Evolutionary conservation across 2,888 invertebrate genomes (phyloP), one percentile per base, ranked within the genome.

Genomic region (Aleiodes leptofemur): DNA sequence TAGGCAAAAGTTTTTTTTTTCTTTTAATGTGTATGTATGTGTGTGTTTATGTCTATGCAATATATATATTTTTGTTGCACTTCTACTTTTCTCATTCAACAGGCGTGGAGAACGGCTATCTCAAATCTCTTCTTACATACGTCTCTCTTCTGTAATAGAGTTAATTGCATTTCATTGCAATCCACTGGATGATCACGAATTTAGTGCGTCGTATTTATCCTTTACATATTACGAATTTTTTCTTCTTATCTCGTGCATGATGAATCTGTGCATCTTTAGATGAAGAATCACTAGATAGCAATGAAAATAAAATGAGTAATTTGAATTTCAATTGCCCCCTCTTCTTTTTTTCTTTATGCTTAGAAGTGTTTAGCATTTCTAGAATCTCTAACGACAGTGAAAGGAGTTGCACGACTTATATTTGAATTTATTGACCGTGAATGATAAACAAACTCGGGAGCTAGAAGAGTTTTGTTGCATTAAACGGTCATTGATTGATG

Each of bases 21-120:
- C 1, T 29, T 51, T 34, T 34, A 34, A 34, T 6, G 29, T 72
- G 77, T 73, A 72, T 75, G 43, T 6, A n/a, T 72, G 77, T 73
- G 72, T 75, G 43, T 64, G 34, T 23, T 23, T 23, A 23, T 23
- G 16, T 34, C 34, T 34, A 34, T 34, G 34, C 5, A 34, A 56
- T 29, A 50, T 29, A 50, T 68, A 53, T 73, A 43, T 43, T 43
- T 31, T 43, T 43, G 23, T 64, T 53, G 57, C 61, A 74, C 76
- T 78, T 80, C 72, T 77, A 80, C 79, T 77, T 80, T 79, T 80
- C 80, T 72, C 70, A 71, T 66, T 51, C 80, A 79, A 59, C 77
- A 75, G 73, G 69, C 79, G 78, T 79, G 74, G 69, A 79, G 56
- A 76, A n/a, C 73, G 64, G 56, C 34, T 34, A 69, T 72, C 77